Base-by-base conservation (phyloP, 92 coral and sea anemone species). In the Paramuricea clavata region DNA sequence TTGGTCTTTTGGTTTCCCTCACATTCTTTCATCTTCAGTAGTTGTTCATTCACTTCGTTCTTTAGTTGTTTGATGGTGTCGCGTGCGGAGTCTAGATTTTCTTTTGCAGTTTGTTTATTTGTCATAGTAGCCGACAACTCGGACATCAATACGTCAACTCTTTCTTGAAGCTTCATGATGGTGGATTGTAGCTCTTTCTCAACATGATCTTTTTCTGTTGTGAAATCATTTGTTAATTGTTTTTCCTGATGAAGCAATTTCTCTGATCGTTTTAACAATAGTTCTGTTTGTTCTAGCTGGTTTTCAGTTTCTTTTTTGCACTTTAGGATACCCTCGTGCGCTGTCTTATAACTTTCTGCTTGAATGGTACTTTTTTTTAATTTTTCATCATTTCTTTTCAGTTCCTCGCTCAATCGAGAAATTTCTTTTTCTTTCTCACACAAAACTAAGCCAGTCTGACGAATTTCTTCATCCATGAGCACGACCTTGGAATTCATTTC, bases 191-290 rank as follows among this genome's bases (percentile, higher is more conserved):
- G 50, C 25, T 79, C 56, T 33, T 39, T 42, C 13, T 33, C 43
- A 15, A 61, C 30, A 21, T n/a, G 36, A 21, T 60, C 56, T 2
- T 34, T 79, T 33, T 79, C 84, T 4, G 10, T 59, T 44, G 25
- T 79, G 0, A 59, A n/a, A 17, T 61, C 10, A 52, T 61, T 35
- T 35, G 49, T 42, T 11, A 39, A 6, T 36, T 61, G 23, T 65
- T 57, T 61, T 65, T 79, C 84, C 47, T 79, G 19, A n/a, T 60
- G 22, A 9, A 79, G 47, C 50, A 34, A 47, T 31, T 32, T 61
- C 5, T 59, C 73, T 5, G 54, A 79, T 15, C 22, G 25, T 16
- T 79, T 41, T 21, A 79, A n/a, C 25, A 28, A 50, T 15, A 33
- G 25, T 32, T 27, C 69, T 15, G 69, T 78, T 30, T 78, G 26